A percentile compares a stretch with the other conserved stretches of the same genome.
These are phyloP conservation scores for Trochalopteron elliotii DNA, from an alignment of 2,113 vertebrate genomes.

Conservation along the genomic window DNA sequence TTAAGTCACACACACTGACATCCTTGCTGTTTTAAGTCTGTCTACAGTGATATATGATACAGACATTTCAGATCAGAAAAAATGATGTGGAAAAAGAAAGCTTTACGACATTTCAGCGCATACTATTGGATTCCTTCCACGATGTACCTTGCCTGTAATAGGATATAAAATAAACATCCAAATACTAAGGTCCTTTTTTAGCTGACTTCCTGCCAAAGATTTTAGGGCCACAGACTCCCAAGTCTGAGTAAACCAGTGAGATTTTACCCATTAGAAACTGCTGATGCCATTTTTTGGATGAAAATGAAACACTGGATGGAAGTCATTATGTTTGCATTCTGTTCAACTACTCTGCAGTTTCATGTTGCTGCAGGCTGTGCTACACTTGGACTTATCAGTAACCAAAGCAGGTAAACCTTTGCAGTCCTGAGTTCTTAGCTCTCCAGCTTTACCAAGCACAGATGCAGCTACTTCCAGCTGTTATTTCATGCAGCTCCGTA, in stretches of 20 bases:
- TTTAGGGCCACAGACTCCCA: neutral
- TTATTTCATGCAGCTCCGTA: neutral
- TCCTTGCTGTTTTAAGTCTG: neutral
- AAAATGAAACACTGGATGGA: neutral
- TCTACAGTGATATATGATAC: neutral
- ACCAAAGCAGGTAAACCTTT: neutral
- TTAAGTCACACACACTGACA: neutral
- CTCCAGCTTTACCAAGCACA: neutral
- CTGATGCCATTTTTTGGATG: neutral
- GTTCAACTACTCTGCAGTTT: neutral
- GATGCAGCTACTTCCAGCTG: neutral
- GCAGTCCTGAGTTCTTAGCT: neutral
- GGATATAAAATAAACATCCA: neutral
- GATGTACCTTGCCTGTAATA: neutral
- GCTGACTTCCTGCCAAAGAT: neutral
- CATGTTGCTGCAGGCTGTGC: neutral
- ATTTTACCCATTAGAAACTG: neutral
- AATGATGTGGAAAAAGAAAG: neutral
- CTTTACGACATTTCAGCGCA: neutral
- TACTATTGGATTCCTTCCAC: neutral
- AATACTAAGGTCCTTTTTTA: neutral
- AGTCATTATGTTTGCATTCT: neutral
- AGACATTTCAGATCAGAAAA: neutral
- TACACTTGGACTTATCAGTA: neutral
- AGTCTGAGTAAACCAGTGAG: neutral